phyloP scores from a whole-genome alignment of 2,113 vertebrate species.

The Neotoma lepida region DNA sequence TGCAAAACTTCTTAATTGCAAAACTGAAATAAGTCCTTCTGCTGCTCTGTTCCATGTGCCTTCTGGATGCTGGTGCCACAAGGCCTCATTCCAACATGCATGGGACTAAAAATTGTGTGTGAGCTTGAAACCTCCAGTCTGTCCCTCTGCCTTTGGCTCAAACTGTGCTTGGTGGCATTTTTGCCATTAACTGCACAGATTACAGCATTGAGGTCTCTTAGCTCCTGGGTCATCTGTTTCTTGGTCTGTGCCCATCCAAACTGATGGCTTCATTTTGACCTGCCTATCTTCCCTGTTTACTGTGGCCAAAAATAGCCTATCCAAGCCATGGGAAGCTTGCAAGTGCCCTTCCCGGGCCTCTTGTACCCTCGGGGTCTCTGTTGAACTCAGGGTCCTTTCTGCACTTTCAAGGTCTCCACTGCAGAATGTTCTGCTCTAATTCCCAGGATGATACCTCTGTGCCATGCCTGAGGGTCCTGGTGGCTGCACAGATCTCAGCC shows the following conservation, averaged over 20 bases:
- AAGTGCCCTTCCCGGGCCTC: neutral
- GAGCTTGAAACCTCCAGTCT: neutral
- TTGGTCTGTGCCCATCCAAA: neutral
- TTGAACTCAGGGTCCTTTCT: neutral
- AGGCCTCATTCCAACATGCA: neutral
- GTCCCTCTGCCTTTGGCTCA: neutral
- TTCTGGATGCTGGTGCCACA: neutral
- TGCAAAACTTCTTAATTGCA: constrained; percentile 45
- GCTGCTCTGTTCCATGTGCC: neutral
- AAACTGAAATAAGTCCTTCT: neutral
- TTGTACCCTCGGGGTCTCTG: neutral
- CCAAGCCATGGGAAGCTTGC: neutral
- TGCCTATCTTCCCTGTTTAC: neutral
- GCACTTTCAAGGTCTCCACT: neutral
- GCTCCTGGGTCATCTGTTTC: neutral
- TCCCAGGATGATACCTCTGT: neutral
- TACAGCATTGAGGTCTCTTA: neutral
- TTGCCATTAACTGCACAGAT: neutral
- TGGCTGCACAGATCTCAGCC: neutral
- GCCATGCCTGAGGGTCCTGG: no score
- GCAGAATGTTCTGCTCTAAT: neutral
- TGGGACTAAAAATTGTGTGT: no score
- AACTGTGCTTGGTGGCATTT: no score
- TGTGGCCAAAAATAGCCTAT: neutral
- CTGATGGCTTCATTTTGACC: neutral